These are phyloP conservation scores for Paracentrotus lividus DNA, from an alignment of 53 echinoderm and acorn worm species.

Conservation along the genomic window DNA sequence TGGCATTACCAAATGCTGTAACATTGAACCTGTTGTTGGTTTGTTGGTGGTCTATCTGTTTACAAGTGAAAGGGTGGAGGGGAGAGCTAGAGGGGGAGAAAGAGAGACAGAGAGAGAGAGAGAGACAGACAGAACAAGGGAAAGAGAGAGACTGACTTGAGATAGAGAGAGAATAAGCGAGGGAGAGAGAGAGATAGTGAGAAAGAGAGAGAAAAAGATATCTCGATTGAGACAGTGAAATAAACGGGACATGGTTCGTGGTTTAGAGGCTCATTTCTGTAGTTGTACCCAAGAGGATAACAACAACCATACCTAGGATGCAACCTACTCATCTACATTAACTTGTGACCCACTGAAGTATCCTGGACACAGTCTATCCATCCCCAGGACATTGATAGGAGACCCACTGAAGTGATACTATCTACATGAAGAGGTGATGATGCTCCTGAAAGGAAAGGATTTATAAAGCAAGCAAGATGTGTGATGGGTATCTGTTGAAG, in stretches of 20 bases:
- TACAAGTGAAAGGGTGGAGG: not conserved
- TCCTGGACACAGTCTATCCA: too few relatives aligned
- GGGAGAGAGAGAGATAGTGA: not conserved
- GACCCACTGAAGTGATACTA: not conserved
- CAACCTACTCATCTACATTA: not conserved
- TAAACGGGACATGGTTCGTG: not conserved
- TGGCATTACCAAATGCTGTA: constrained; percentile 41
- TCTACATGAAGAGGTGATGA: not conserved
- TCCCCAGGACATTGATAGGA: not conserved
- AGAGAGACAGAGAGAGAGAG: not conserved
- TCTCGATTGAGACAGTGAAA: not conserved
- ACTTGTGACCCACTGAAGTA: not conserved
- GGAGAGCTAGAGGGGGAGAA: too few relatives aligned
- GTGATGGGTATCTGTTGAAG: constrained; percentile 55
- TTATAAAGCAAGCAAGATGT: constrained; percentile 6
- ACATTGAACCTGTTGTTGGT: constrained; percentile 38
- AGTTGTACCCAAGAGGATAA: not conserved
- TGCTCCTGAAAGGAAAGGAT: not conserved
- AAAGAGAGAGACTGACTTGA: not conserved
- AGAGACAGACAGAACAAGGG: not conserved
- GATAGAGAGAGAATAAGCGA: not conserved
- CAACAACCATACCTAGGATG: not conserved
- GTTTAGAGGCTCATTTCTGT: not conserved
- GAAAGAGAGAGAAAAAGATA: not conserved
- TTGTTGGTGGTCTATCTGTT: not conserved